Conservation (phyloP, 2,888 invertebrate species). For the Pterobdella sp. region DNA sequence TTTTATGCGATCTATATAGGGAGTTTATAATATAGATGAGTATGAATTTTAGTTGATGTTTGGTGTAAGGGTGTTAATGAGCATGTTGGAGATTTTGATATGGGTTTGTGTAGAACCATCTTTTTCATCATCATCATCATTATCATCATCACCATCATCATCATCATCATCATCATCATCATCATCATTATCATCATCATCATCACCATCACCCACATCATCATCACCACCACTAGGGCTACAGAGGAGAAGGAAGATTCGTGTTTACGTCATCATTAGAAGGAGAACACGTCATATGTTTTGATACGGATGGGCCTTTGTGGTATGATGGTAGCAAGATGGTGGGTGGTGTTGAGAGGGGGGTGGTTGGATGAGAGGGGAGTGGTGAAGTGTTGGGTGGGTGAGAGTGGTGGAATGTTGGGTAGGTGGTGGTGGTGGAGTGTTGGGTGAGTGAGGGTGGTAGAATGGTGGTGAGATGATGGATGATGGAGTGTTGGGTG, state of each 20-base stretch:
- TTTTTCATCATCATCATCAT: constrained; percentile 21
- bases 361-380: not conserved
- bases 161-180: constrained; percentile 28
- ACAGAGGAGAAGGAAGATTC: constrained; percentile 85
- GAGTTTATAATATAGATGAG: not conserved
- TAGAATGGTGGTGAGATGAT: not conserved
- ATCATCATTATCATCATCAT: constrained; percentile 9
- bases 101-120: not conserved
- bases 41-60: no score
- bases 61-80: no score
- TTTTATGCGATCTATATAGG: not conserved
- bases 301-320: constrained; percentile 92
- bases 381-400: not conserved
- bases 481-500: not conserved
- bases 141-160: constrained; percentile 26
- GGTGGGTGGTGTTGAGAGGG: constrained; percentile 53
- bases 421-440: not conserved
- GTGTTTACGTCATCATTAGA: constrained; percentile 93
- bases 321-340: constrained; percentile 97
- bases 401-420: not conserved
- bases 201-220: not conserved
- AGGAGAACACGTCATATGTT: constrained; percentile 94
- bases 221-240: constrained; percentile 51
- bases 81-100: no score
- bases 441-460: not conserved